Conservation (phyloP, 2,888 invertebrate genomes). For the Exephanes ischioxanthus region DNA sequence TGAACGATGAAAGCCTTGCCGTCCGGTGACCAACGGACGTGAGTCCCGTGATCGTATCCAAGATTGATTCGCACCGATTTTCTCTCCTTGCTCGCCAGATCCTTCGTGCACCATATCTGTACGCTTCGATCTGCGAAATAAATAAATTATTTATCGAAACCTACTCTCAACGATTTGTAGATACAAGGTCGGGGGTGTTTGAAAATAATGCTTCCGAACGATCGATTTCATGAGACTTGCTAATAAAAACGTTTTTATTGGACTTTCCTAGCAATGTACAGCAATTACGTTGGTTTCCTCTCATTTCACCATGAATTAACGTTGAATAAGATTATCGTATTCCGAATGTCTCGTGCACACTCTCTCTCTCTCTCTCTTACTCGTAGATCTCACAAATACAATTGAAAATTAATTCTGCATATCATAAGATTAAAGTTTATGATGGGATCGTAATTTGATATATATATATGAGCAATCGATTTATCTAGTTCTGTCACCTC, state of each 20-base stretch:
- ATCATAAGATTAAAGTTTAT: conserved; percentile 40
- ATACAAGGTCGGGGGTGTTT: neutral
- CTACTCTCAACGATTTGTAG: neutral
- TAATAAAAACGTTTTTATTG: conserved; percentile 72
- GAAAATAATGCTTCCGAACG: conserved; percentile 21
- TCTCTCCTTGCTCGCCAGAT: conserved; percentile 90
- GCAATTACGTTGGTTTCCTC: conserved; percentile 27
- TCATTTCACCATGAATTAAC: conserved; percentile 31
- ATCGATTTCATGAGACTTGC: conserved; percentile 14
- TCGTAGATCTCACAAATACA: conserved; percentile 17
- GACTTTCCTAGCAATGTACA: conserved; percentile 67
- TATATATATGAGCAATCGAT: conserved; percentile 36
- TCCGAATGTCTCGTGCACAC: neutral
- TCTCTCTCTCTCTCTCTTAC: neutral
- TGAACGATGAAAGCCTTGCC: conserved; percentile 93
- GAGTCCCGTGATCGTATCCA: conserved; percentile 92
- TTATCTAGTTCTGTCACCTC: conserved; percentile 55
- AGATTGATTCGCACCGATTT: conserved; percentile 93
- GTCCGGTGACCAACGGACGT: conserved; percentile 95
- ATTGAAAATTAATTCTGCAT: conserved; percentile 45
- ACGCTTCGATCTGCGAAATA: conserved; percentile 91
- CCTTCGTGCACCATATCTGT: conserved; percentile 93
- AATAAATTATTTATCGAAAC: conserved; percentile 30
- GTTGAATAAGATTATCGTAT: conserved; percentile 13
- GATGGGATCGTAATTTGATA: conserved; percentile 34